Evolutionary conservation across 1,140 invertebrate genomes (phyloP).

Genomic region (Pantala flavescens): DNA sequence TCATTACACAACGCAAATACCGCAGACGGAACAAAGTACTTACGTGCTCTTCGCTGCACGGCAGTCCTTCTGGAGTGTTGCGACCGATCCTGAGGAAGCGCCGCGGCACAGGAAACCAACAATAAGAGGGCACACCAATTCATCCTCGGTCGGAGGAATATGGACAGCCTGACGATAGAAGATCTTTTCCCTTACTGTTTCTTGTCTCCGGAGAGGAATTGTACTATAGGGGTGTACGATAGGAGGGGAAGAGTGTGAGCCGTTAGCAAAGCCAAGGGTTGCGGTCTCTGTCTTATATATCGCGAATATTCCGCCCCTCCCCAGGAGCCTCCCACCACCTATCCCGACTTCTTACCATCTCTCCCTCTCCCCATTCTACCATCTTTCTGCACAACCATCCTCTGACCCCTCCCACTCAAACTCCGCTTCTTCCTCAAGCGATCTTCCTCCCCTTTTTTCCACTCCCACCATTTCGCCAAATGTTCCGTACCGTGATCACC

Average conservation of each 20-base stretch:
- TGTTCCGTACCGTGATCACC: no score
- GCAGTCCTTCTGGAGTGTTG: background rate
- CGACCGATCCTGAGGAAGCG: background rate
- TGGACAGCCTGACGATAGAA: background rate
- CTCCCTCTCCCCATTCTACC: background rate
- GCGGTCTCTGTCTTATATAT: constrained; percentile 5
- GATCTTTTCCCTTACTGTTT: background rate
- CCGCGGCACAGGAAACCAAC: background rate
- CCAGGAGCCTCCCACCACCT: background rate
- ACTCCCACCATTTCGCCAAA: background rate
- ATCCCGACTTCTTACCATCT: background rate
- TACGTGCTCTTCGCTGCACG: background rate
- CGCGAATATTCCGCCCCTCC: constrained; percentile 1
- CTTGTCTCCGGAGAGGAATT: background rate
- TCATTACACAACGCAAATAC: no score
- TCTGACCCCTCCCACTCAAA: background rate
- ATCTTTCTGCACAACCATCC: background rate
- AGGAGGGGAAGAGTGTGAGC: background rate
- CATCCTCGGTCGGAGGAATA: background rate
- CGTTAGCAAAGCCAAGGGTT: constrained; percentile 7
- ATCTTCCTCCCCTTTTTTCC: background rate
- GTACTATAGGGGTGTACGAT: background rate
- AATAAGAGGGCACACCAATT: background rate
- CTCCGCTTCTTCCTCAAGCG: background rate
- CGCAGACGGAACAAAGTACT: background rate